phyloP scores from a whole-genome alignment of 2,888 invertebrate species.

The Stomorhina lunata region DNA sequence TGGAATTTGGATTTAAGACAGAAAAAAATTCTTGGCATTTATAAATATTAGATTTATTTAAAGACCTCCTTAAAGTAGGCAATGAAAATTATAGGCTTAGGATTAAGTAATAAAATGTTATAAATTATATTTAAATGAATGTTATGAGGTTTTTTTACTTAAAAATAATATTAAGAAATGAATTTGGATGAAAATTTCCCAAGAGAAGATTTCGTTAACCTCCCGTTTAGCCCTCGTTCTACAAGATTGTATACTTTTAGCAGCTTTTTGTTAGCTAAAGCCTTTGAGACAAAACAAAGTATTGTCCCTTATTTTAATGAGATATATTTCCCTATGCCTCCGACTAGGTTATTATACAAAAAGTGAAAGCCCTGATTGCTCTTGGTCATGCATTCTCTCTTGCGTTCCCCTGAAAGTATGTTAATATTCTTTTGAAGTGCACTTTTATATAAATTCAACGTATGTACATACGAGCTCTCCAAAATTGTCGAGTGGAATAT shows the following conservation, averaged over 20 bases:
- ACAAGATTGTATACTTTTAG: too few relatives aligned
- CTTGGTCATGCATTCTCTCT: constrained; percentile 25
- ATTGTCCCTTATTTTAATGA: background rate
- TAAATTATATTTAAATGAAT: too few relatives aligned
- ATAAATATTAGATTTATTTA: background rate
- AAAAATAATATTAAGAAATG: too few relatives aligned
- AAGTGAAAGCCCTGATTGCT: constrained; percentile 14
- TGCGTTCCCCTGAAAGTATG: background rate
- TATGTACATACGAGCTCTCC: constrained; percentile 29
- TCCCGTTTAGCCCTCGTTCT: too few relatives aligned
- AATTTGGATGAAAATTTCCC: too few relatives aligned
- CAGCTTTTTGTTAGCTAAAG: background rate
- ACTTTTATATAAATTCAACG: constrained; percentile 41
- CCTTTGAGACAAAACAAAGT: background rate
- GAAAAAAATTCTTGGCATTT: background rate
- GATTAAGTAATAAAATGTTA: too few relatives aligned
- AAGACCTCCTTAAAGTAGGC: too few relatives aligned
- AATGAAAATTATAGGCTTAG: background rate
- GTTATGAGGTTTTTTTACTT: too few relatives aligned
- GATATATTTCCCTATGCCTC: background rate
- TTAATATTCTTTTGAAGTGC: constrained; percentile 44
- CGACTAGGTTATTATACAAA: constrained; percentile 6
- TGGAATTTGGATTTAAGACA: background rate
- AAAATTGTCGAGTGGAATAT: constrained; percentile 48
- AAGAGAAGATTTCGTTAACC: too few relatives aligned